These are phyloP conservation scores for Chionis minor DNA, from an alignment of 2,113 vertebrate species.

Conservation along the genomic window DNA sequence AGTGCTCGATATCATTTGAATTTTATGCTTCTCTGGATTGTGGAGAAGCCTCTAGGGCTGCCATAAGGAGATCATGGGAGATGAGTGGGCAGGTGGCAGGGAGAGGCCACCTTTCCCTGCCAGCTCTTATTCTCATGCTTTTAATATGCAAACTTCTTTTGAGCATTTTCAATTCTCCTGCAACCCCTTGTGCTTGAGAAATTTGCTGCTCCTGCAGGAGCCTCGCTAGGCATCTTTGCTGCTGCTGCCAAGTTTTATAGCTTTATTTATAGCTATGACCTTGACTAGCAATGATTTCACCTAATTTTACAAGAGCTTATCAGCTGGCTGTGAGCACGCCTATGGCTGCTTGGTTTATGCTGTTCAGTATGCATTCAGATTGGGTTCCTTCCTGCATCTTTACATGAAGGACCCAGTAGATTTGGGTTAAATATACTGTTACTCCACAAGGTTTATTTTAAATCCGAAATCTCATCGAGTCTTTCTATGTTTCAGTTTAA, in stretches of 20 bases:
- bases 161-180: not conserved
- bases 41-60: not conserved
- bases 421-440: not conserved
- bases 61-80: not conserved
- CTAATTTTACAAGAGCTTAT: conserved; percentile 13
- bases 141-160: not conserved
- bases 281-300: conserved; percentile 29
- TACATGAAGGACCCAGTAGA: not conserved
- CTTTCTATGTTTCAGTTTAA: not conserved
- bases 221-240: not conserved
- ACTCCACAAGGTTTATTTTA: not conserved
- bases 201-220: not conserved
- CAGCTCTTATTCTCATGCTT: not conserved
- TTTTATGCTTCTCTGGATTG: not conserved
- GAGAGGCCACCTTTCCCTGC: not conserved
- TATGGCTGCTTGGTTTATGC: not conserved
- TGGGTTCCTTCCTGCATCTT: not conserved
- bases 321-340: not conserved
- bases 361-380: not conserved
- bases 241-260: conserved; percentile 16
- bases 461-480: not conserved
- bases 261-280: conserved; percentile 19
- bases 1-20: not conserved
- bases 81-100: not conserved
- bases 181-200: not conserved